Evolutionary conservation across 2,888 invertebrate genomes (phyloP), one percentile per base, ranked within the genome.

Genomic region (Geotrupes spiniger): DNA sequence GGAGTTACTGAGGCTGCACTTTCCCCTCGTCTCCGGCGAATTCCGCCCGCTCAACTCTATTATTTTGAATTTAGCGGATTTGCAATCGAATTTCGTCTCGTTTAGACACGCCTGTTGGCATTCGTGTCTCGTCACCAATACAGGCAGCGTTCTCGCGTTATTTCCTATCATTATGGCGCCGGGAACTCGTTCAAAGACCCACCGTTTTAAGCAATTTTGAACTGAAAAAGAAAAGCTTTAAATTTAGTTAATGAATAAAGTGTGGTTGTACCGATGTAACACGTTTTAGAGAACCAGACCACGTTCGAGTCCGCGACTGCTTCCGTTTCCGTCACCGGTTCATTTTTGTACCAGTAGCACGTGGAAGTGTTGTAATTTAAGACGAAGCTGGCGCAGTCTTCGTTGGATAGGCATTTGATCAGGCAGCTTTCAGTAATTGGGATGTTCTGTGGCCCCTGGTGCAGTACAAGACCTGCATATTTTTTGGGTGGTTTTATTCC

Each of bases 141-240:
- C 74, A 1, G 82, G 68, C 48, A 87, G 71, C 60, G 79, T 80
- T 55, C 79, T 78, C 42, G 80, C 77, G 52, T 80, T 80, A 57
- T 84, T 82, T 9, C 86, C 83, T 45, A 87, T 79, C 57, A 92
- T 72, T 57, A 84, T 81, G 58, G 85, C 85, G 8, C 90, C 89
- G 6, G 87, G 84, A 42, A 85, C 84, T 60, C 82, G 79, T 63
- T 91, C 90, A 41, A 89, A 75, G 17, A 83, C 78, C 92, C 92
- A 92, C 60, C 83, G 78, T 48, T 83, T 82, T 5, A 73, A 70
- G 39, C 76, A 68, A 11, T 40, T 38, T 15, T 31, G 14, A 25
- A 46, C 49, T 47, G 21, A 9, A 45, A 49, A 21, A 8, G 9
- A 5, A 29, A 4, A 3, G 10, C 29, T 11, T 29, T 3, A 29